These are phyloP conservation scores for Heterohyrax brucei DNA, from an alignment of 2,797 vertebrate genomes.

Conservation along the genomic window DNA sequence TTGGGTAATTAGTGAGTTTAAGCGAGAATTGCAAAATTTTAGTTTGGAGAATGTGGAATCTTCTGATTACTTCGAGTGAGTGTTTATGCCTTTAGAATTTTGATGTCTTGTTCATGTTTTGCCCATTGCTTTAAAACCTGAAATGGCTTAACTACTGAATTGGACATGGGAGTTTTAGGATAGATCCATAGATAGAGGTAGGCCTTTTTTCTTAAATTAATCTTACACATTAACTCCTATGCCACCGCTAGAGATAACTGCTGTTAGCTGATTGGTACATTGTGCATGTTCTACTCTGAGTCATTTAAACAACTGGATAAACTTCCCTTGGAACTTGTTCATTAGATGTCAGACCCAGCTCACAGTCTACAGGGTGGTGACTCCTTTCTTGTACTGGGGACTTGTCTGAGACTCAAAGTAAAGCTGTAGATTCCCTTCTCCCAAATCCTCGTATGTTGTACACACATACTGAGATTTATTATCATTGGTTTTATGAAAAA, in stretches of 20 bases:
- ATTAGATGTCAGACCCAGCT: neutral
- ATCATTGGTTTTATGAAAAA: neutral
- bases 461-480: neutral
- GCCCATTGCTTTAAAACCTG: slow-evolving; percentile 57
- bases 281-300: slow-evolving; percentile 18
- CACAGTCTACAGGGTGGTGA: neutral
- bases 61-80: slow-evolving; percentile 70
- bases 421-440: neutral
- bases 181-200: slow-evolving; percentile 15
- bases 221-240: neutral
- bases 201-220: slow-evolving; percentile 48
- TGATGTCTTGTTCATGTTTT: slow-evolving; percentile 58
- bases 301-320: slow-evolving; percentile 48
- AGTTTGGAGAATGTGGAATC: slow-evolving; percentile 73
- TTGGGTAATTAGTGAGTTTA: slow-evolving; percentile 75
- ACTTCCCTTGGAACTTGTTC: slow-evolving; percentile 6
- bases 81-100: slow-evolving; percentile 77
- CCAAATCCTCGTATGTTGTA: neutral
- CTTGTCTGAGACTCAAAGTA: slow-evolving; percentile 7
- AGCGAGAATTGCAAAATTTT: slow-evolving; percentile 73
- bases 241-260: neutral
- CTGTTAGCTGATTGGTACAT: neutral
- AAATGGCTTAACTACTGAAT: slow-evolving; percentile 71
- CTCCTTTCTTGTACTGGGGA: neutral
- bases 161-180: slow-evolving; percentile 48